Percentiles rank a stretch among this genome's conserved stretches.
Evolutionary conservation across 1,140 invertebrate genomes (phyloP).

Genomic region (Anagrus nilaparvatae): DNA sequence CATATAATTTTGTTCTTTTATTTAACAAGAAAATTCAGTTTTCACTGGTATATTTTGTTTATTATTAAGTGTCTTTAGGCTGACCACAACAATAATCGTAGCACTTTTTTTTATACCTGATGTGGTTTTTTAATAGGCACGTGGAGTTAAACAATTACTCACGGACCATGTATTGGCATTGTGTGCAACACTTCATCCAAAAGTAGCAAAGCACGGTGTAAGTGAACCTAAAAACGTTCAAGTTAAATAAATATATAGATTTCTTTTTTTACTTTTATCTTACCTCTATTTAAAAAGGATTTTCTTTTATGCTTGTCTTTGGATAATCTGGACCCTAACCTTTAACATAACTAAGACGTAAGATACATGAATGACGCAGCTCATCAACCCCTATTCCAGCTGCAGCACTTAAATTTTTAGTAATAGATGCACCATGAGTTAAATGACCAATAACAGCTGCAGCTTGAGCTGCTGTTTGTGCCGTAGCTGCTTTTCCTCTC

Average conservation of each 20-base stretch:
- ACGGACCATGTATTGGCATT: conserved; percentile 83
- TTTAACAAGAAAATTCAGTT: too few relatives aligned
- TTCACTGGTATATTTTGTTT: too few relatives aligned
- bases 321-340: conserved; percentile 99
- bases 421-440: conserved; percentile 35
- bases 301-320: conserved; percentile 91
- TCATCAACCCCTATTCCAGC: conserved; percentile 97
- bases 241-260: conserved; percentile 4
- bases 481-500: conserved; percentile 89
- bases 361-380: conserved; percentile 84
- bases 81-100: too few relatives aligned
- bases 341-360: conserved; percentile 95
- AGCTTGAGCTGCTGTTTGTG: conserved; percentile 89
- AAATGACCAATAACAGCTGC: conserved; percentile 87
- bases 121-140: too few relatives aligned
- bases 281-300: conserved; percentile 94
- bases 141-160: conserved; percentile 57
- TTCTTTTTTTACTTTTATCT: conserved; percentile 4
- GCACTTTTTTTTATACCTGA: too few relatives aligned
- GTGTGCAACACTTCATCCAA: conserved; percentile 92
- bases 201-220: conserved; percentile 89
- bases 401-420: conserved; percentile 55
- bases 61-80: too few relatives aligned
- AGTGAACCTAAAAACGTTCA: conserved; percentile 60
- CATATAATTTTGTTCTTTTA: too few relatives aligned